phyloP scores from a whole-genome alignment of 1,140 invertebrate species.

The Euschistus heros region DNA sequence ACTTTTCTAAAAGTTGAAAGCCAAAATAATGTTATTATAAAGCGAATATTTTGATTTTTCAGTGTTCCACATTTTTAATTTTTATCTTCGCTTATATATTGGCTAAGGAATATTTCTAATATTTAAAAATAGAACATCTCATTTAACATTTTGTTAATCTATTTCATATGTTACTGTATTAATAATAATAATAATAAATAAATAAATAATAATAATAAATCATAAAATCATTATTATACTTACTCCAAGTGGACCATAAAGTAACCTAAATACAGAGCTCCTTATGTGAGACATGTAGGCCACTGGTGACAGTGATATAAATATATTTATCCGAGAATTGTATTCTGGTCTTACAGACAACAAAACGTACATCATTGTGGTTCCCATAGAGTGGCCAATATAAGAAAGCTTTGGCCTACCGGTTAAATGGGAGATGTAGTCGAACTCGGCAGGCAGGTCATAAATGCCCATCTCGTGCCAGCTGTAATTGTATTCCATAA shows the following conservation, averaged over 20 bases:
- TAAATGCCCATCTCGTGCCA: constrained; percentile 52
- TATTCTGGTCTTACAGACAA: constrained; percentile 49
- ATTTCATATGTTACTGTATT: background rate
- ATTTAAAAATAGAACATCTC: background rate
- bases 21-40: no score
- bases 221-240: background rate
- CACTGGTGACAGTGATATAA: constrained; percentile 62
- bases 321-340: constrained; percentile 48
- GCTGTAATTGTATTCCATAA: constrained; percentile 35
- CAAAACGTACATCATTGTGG: constrained; percentile 51
- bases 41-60: no score
- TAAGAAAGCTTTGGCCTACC: constrained; percentile 44
- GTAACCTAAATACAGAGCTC: constrained; percentile 21
- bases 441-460: constrained; percentile 51
- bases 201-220: background rate
- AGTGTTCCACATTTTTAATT: no score
- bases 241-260: constrained; percentile 25
- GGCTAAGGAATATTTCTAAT: no score
- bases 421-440: constrained; percentile 46
- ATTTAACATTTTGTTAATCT: background rate
- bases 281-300: constrained; percentile 39
- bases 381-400: constrained; percentile 61
- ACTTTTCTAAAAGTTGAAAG: no score
- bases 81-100: no score
- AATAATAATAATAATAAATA: background rate